Conservation (phyloP, 2,113 vertebrate species). For the Colius striatus region DNA sequence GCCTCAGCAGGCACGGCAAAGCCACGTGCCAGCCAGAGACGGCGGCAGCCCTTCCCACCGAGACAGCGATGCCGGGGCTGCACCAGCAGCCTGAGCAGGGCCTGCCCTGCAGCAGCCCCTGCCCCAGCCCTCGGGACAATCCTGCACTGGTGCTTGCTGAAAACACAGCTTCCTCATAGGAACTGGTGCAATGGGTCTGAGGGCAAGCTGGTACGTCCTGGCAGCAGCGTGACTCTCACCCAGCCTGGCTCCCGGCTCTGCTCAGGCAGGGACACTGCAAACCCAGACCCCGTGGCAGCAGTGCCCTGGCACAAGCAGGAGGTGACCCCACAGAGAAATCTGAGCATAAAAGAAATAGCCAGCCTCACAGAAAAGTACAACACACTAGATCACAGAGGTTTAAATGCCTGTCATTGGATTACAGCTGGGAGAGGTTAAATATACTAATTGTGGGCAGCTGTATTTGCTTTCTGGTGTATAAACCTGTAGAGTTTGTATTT, state of each 20-base stretch:
- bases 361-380: not conserved
- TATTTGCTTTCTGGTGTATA: not conserved
- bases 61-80: no score
- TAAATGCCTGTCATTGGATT: not conserved
- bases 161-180: not conserved
- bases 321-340: not conserved
- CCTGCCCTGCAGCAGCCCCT: not conserved
- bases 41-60: not conserved
- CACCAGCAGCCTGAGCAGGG: no score
- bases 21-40: not conserved
- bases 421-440: not conserved
- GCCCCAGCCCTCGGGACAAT: not conserved
- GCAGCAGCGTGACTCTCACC: not conserved
- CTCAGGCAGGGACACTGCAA: not conserved
- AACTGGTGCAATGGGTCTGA: not conserved
- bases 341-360: not conserved
- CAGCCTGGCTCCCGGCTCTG: not conserved
- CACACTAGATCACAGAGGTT: not conserved
- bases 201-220: accelerated
- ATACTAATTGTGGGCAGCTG: not conserved
- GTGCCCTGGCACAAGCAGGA: not conserved
- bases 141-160: not conserved
- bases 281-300: not conserved
- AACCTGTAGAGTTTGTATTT: not conserved
- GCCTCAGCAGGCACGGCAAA: not conserved